Evolutionary conservation across 2,888 invertebrate genomes (phyloP).

Genomic region (Drosophila pseudotakahashii): DNA sequence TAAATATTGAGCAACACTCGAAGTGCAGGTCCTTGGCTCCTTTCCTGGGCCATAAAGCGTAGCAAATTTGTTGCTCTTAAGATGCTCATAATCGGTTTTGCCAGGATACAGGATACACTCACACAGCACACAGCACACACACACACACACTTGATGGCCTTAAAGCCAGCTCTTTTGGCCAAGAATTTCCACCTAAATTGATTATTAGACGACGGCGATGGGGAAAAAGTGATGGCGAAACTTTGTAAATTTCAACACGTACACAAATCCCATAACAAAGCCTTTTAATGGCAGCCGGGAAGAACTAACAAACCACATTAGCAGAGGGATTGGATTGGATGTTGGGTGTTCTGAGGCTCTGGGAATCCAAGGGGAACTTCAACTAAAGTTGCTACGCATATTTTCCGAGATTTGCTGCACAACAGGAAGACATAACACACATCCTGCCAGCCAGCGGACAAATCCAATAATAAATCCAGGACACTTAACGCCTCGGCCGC

Average conservation of each 20-base stretch:
- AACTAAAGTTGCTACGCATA: constrained; percentile 51
- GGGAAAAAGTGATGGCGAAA: constrained; percentile 20
- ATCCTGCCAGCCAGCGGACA: constrained; percentile 58
- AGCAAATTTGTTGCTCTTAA: constrained; percentile 65
- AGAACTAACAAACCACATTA: constrained; percentile 81
- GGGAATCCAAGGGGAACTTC: constrained; percentile 39
- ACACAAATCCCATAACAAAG: constrained; percentile 79
- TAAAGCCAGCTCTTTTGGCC: constrained; percentile 69
- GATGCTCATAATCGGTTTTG: constrained; percentile 65
- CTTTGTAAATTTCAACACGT: constrained; percentile 80
- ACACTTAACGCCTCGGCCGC: constrained; percentile 78
- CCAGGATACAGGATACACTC: constrained; percentile 20
- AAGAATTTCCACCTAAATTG: constrained; percentile 72
- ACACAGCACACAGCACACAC: not conserved
- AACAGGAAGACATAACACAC: constrained; percentile 68
- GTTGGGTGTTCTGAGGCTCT: not conserved
- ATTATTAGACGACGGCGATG: constrained; percentile 62
- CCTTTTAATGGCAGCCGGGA: constrained; percentile 76
- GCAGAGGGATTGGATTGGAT: constrained; percentile 22
- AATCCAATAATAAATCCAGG: constrained; percentile 80
- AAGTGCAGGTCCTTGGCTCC: constrained; percentile 14
- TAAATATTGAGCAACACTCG: constrained; percentile 49
- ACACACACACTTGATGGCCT: constrained; percentile 64
- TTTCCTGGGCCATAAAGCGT: constrained; percentile 52
- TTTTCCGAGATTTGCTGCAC: constrained; percentile 69